Percentiles rank a stretch among this genome's conserved stretches.
Conservation (phyloP, 30 jellyfish, hydroid and myxozoan genomes). For the Phacellophora camtschatica region DNA sequence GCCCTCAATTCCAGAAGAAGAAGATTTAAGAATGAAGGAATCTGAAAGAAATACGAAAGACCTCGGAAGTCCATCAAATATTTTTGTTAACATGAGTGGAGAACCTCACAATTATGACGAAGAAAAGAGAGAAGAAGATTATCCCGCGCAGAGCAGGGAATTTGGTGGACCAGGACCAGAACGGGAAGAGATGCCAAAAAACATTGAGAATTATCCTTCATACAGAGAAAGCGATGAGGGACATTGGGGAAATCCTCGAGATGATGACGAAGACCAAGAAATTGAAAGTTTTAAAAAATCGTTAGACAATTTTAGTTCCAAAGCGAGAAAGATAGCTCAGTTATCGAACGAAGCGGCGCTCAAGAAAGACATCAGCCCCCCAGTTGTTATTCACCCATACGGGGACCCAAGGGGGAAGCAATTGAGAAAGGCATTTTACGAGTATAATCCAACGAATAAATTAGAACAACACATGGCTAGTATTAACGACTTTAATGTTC, state of each 20-base stretch:
- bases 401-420: slow-evolving; percentile 46
- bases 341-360: slow-evolving; percentile 41
- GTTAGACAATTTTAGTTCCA: slow-evolving; percentile 15
- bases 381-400: slow-evolving; percentile 43
- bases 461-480: slow-evolving; percentile 49
- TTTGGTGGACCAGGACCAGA: slow-evolving; percentile 24
- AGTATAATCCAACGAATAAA: slow-evolving; percentile 29
- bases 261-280: slow-evolving; percentile 32
- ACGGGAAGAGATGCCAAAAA: not conserved
- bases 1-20: slow-evolving; percentile 35
- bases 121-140: slow-evolving; percentile 11
- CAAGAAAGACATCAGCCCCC: slow-evolving; percentile 40
- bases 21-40: slow-evolving; percentile 19
- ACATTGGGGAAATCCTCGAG: slow-evolving; percentile 26
- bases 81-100: slow-evolving; percentile 62
- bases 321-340: not conserved
- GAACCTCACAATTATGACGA: slow-evolving; percentile 67
- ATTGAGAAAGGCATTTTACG: slow-evolving; percentile 42
- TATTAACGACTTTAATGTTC: slow-evolving; percentile 39
- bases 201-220: slow-evolving; percentile 10
- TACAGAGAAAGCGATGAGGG: slow-evolving; percentile 18
- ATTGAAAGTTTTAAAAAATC: slow-evolving; percentile 19
- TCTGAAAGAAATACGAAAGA: slow-evolving; percentile 19
- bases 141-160: slow-evolving; percentile 35
- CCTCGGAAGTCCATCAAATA: slow-evolving; percentile 40